phyloP scores from a whole-genome alignment of 2,888 invertebrate species.

The Dasypogon diadema region DNA sequence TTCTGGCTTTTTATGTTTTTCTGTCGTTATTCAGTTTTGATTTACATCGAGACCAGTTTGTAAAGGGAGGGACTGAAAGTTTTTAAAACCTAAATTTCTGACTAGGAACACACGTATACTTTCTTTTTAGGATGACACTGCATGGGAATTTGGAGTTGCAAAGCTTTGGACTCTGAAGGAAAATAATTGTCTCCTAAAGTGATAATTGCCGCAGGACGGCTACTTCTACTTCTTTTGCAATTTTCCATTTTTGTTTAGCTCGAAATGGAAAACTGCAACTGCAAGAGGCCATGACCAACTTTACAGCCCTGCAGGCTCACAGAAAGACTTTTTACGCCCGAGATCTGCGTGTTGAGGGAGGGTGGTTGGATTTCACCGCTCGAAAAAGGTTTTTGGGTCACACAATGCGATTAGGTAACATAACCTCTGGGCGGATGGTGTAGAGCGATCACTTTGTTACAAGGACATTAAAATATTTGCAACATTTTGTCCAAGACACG shows the following conservation, averaged over 20 bases:
- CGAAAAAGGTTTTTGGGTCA: conserved; percentile 12
- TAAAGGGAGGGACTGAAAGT: too few species aligned
- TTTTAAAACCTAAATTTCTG: too few species aligned
- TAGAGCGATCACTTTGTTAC: not conserved
- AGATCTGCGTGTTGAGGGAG: not conserved
- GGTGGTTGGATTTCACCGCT: not conserved
- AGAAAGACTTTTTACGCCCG: not conserved
- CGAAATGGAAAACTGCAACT: conserved; percentile 4
- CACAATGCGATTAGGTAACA: conserved; percentile 25
- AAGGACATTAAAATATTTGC: conserved; percentile 16
- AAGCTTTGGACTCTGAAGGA: not conserved
- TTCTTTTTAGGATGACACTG: too few species aligned
- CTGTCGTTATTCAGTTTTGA: too few species aligned
- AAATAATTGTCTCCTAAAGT: not conserved
- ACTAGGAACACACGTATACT: too few species aligned
- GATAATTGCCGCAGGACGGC: conserved; percentile 19
- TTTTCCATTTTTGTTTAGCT: conserved; percentile 15
- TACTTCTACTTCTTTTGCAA: conserved; percentile 6
- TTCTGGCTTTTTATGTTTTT: too few species aligned
- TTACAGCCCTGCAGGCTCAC: not conserved
- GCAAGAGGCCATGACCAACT: conserved; percentile 31
- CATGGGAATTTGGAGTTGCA: not conserved
- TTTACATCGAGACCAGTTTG: too few species aligned
- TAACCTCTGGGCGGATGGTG: not conserved
- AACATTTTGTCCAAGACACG: not conserved